These are phyloP conservation scores for Drosophila subobscura DNA, from an alignment of 1,140 invertebrate genomes.

Conservation along the genomic window DNA sequence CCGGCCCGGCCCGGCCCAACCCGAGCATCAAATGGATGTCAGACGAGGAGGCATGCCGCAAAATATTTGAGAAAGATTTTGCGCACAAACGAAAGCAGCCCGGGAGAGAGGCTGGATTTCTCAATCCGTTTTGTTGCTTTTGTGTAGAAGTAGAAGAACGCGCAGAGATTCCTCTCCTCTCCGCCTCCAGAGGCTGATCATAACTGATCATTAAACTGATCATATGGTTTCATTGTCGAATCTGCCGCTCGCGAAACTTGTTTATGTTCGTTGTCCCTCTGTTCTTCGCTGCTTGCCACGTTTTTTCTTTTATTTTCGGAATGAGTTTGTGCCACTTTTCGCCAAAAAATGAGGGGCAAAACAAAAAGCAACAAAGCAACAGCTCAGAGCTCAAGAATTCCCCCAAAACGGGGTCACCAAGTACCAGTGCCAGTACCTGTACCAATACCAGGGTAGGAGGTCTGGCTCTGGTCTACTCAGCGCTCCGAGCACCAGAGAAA, in stretches of 20 bases:
- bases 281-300: slow-evolving; percentile 2
- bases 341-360: slow-evolving; percentile 36
- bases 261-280: slow-evolving; percentile 48
- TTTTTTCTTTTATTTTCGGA: slow-evolving; percentile 44
- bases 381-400: slow-evolving; percentile 67
- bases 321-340: slow-evolving; percentile 80
- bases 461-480: slow-evolving; percentile 12
- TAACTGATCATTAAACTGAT: slow-evolving; percentile 78
- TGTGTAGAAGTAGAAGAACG: too few relatives aligned
- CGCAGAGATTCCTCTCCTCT: slow-evolving; percentile 4
- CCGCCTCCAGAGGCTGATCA: slow-evolving; percentile 51
- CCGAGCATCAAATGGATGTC: slow-evolving; percentile 10
- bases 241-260: slow-evolving; percentile 71
- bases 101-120: too few relatives aligned
- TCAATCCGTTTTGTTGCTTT: too few relatives aligned
- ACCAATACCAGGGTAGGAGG: slow-evolving; percentile 27
- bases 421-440: slow-evolving; percentile 25
- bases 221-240: slow-evolving; percentile 81
- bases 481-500: slow-evolving; percentile 21
- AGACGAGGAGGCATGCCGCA: slow-evolving; percentile 42
- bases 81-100: too few relatives aligned
- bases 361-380: slow-evolving; percentile 32
- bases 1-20: slow-evolving; percentile 3
- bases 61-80: slow-evolving; percentile 52
- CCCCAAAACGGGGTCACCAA: slow-evolving; percentile 72